Percentiles rank a stretch among this genome's conserved stretches.
These are phyloP conservation scores for Verasper variegatus DNA, from an alignment of 2,113 vertebrate genomes.

Conservation along the genomic window DNA sequence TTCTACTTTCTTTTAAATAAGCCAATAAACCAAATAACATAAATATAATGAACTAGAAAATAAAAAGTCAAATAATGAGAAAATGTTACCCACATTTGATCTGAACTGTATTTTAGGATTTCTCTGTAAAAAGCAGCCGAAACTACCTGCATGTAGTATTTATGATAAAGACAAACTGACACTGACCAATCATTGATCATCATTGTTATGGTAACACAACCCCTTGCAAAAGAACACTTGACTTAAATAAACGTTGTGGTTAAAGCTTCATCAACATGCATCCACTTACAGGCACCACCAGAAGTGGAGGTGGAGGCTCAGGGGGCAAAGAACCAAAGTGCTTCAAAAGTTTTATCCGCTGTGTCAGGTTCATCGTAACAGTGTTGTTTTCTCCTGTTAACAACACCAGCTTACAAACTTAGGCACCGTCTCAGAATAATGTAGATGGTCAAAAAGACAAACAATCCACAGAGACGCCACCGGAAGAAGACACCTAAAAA, in stretches of 20 bases:
- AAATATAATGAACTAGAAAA: no score
- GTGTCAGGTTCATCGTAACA: slow-evolving; percentile 68
- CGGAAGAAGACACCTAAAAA: not conserved
- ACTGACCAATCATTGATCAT: no score
- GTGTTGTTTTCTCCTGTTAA: not conserved
- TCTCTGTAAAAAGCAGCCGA: no score
- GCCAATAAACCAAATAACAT: no score
- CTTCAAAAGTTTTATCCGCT: slow-evolving; percentile 72
- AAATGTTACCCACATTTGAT: no score
- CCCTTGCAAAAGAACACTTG: not conserved
- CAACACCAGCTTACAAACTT: slow-evolving; percentile 3
- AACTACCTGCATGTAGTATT: no score
- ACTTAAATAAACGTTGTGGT: no score
- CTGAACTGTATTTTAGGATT: no score
- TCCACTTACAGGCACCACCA: slow-evolving; percentile 77
- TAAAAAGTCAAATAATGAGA: no score
- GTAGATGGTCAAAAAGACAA: not conserved
- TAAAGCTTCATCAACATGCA: not conserved
- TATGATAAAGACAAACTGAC: no score
- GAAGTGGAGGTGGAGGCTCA: slow-evolving; percentile 63
- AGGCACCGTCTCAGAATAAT: not conserved
- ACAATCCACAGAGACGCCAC: not conserved
- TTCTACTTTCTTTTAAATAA: no score
- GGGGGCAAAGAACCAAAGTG: slow-evolving; percentile 74
- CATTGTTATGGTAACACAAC: not conserved